These are phyloP conservation scores for Pomatorhinus ruficollis DNA, from an alignment of 2,113 vertebrate genomes.

Conservation along the genomic window DNA sequence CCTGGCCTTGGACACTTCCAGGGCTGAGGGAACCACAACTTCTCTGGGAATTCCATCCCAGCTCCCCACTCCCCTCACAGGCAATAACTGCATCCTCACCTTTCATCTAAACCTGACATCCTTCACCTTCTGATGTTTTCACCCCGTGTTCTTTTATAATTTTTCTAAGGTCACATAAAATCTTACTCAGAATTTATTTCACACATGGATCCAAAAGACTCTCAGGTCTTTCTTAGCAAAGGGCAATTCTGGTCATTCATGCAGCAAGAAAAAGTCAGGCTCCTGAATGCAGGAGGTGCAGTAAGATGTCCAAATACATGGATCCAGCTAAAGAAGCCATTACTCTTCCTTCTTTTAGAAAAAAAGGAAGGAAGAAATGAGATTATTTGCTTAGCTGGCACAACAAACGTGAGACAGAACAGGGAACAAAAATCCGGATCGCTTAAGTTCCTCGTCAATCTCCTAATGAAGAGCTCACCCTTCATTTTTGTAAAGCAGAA, in stretches of 20 bases:
- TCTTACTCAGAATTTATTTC: fast-evolving
- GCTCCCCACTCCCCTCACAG: not conserved
- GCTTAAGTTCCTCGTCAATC: not conserved
- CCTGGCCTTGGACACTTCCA: not conserved
- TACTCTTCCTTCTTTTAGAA: not conserved
- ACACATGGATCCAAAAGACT: not conserved
- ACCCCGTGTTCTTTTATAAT: not conserved
- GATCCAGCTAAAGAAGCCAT: not conserved
- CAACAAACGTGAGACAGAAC: not conserved
- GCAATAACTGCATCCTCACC: not conserved
- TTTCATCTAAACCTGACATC: not conserved
- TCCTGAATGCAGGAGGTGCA: fast-evolving
- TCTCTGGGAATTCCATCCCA: not conserved
- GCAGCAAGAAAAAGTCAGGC: not conserved
- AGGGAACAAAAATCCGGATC: not conserved
- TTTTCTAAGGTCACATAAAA: not conserved
- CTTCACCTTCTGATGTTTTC: not conserved
- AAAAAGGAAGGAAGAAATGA: not conserved
- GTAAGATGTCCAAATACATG: not conserved
- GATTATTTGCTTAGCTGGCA: not conserved
- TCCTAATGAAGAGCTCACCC: not conserved
- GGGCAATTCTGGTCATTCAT: fast-evolving
- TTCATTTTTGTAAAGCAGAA: not conserved
- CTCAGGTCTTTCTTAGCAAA: not conserved
- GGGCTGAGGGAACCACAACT: not conserved